A percentile compares a stretch with the other conserved stretches of the same genome.
Conservation (phyloP, 2,113 vertebrate genomes). For the Polypterus bichir region DNA sequence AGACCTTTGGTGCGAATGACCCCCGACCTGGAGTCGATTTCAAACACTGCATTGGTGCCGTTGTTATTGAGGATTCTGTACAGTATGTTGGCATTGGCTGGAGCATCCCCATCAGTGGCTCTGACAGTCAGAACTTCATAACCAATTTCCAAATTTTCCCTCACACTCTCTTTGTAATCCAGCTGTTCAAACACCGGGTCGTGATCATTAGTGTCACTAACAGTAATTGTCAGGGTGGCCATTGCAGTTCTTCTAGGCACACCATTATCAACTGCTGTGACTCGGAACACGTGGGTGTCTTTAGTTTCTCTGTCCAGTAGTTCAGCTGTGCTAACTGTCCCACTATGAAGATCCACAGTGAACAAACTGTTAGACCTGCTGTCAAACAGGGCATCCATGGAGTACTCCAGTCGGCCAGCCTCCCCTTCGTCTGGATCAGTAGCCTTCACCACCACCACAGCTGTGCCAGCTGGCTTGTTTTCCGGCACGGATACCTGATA, state of each 20-base stretch:
- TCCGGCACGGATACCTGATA: conserved; percentile 83
- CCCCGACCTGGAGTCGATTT: conserved; percentile 79
- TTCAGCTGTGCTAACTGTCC: conserved; percentile 59
- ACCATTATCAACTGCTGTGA: conserved; percentile 69
- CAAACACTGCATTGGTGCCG: conserved; percentile 60
- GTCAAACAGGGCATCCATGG: conserved; percentile 84
- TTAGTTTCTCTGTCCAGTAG: conserved; percentile 83
- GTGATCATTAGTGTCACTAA: conserved; percentile 80
- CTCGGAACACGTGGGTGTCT: conserved; percentile 80
- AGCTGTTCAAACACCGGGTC: conserved; percentile 78
- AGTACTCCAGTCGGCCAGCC: conserved; percentile 66
- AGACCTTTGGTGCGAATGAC: conserved; percentile 79
- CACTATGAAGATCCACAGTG: conserved; percentile 49
- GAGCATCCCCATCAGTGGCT: conserved; percentile 76
- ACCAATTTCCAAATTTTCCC: conserved; percentile 90
- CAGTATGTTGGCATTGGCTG: conserved; percentile 78
- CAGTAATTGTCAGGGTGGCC: conserved; percentile 76
- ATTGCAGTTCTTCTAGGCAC: conserved; percentile 67
- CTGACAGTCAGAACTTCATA: conserved; percentile 87
- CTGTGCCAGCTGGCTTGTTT: conserved; percentile 67
- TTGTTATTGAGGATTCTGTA: conserved; percentile 72
- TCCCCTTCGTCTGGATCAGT: conserved; percentile 73
- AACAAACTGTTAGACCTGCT: conserved; percentile 76
- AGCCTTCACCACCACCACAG: conserved; percentile 61
- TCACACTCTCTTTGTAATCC: conserved; percentile 80